Evolutionary conservation across 2,113 vertebrate genomes (phyloP), one percentile per base, ranked within the genome.

Genomic region (Pachyramphus minor): DNA sequence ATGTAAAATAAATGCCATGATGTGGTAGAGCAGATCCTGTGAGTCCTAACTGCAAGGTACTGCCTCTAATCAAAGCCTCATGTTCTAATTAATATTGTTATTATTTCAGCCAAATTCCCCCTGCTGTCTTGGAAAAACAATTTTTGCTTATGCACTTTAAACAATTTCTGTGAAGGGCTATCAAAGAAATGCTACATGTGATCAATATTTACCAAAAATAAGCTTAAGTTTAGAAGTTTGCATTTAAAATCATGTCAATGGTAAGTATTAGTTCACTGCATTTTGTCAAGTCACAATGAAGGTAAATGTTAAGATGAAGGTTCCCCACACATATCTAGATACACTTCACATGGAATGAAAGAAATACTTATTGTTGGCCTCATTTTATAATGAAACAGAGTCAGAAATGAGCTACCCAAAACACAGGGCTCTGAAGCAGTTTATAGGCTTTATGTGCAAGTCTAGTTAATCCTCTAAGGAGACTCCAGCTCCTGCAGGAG

Each of bases 1-100:
- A 89, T 6, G 14, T 25, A 39, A 82, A 82, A 75, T 50, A 91
- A 91, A 76, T 25, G 58, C 13, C 9, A 3, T 8, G 14, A 35
- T 6, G 17, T 10, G n/a, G 41, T 1, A 45, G 45, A 67, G 25
- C 37, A 55, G 73, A 59, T 24, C 0, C 2, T 4, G 18, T 5
- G 45, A 80, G 74, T 20, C 7, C 15, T n/a, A 56, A 83, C 45
- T 44, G n/a, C 27, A 42, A 58, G 39, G 8, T 13, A 5, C 14
- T 87, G 33, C 42, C 56, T 89, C 41, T 17, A 50, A 56, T 47
- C 44, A 87, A 71, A 91, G 35, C 33, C 14, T 14, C 49, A 56
- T 12, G 28, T 21, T 68, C 42, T 47, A 53, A 74, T 37, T 71
- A 41, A 62, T 62, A 41, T 4, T 19, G 27, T 7, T 47, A 47